These are phyloP conservation scores for Bhutanitis thaidina DNA, from an alignment of 2,888 invertebrate genomes.

Conservation along the genomic window DNA sequence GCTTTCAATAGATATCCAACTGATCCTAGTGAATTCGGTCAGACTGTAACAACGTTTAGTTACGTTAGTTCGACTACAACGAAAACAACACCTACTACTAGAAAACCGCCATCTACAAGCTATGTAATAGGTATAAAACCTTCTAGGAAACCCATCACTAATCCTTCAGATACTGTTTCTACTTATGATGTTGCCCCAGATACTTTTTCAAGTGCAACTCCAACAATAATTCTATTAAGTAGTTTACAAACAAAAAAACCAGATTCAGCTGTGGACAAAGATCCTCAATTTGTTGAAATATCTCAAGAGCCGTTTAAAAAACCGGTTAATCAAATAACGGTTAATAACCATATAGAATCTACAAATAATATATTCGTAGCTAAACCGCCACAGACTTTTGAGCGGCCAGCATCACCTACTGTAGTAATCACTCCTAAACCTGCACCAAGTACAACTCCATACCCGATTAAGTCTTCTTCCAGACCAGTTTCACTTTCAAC, in stretches of 20 bases:
- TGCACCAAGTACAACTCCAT: constrained; percentile 61
- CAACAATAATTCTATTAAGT: constrained; percentile 67
- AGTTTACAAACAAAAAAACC: constrained; percentile 55
- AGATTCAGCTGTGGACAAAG: constrained; percentile 40
- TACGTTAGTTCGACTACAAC: constrained; percentile 57
- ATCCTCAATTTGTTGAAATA: constrained; percentile 68
- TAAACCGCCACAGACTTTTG: constrained; percentile 57
- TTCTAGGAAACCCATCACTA: constrained; percentile 68
- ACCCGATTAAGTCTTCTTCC: constrained; percentile 47
- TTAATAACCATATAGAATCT: constrained; percentile 81
- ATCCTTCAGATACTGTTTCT: constrained; percentile 40
- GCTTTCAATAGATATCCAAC: constrained; percentile 69
- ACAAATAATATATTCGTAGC: constrained; percentile 74
- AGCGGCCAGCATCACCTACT: constrained; percentile 80
- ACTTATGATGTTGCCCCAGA: constrained; percentile 58
- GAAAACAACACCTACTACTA: constrained; percentile 52
- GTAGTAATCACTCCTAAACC: constrained; percentile 86
- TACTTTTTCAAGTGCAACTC: constrained; percentile 69
- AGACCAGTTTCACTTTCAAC: constrained; percentile 40
- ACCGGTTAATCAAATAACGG: constrained; percentile 75
- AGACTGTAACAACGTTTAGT: constrained; percentile 61
- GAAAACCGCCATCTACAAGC: constrained; percentile 66
- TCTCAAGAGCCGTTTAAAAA: constrained; percentile 76
- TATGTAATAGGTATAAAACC: constrained; percentile 70
- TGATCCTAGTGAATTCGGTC: constrained; percentile 60